These are phyloP conservation scores for Caenorhabditis panamensis DNA, from an alignment of 2,888 invertebrate species.

Conservation along the genomic window DNA sequence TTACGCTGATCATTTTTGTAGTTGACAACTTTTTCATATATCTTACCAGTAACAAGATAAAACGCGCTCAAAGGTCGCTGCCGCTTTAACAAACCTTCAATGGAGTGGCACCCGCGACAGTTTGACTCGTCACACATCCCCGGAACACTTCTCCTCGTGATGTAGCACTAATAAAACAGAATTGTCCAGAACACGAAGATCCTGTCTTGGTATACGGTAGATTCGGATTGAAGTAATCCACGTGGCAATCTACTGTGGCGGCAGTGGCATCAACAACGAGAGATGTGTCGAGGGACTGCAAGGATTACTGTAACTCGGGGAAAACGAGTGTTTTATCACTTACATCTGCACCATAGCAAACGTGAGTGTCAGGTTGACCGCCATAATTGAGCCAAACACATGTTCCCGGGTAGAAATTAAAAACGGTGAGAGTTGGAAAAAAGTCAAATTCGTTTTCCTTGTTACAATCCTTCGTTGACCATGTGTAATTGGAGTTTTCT, in stretches of 20 bases:
- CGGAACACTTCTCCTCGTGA: constrained; percentile 66
- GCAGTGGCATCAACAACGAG: constrained; percentile 29
- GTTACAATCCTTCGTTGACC: constrained; percentile 48
- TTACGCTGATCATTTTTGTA: too few relatives aligned
- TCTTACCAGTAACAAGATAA: too few relatives aligned
- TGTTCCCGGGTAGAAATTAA: constrained; percentile 61
- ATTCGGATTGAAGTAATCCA: constrained; percentile 66
- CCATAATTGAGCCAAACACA: constrained; percentile 65
- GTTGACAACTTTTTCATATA: too few relatives aligned
- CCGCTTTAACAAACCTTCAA: constrained; percentile 32
- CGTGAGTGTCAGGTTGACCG: constrained; percentile 46
- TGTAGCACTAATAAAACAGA: constrained; percentile 69
- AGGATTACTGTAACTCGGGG: neutral
- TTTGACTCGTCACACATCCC: constrained; percentile 61
- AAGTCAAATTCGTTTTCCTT: constrained; percentile 67
- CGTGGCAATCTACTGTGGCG: constrained; percentile 59
- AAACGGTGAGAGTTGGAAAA: constrained; percentile 61
- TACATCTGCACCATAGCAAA: constrained; percentile 60
- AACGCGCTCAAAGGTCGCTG: too few relatives aligned
- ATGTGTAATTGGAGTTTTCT: constrained; percentile 47
- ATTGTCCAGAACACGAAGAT: constrained; percentile 60
- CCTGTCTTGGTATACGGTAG: constrained; percentile 63
- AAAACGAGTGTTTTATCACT: neutral
- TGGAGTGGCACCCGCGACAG: constrained; percentile 46
- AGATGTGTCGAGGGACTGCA: constrained; percentile 45